Percentiles rank a stretch among this genome's conserved stretches.
Conservation (phyloP, 2,888 invertebrate species). For the Frankliniella fusca region DNA sequence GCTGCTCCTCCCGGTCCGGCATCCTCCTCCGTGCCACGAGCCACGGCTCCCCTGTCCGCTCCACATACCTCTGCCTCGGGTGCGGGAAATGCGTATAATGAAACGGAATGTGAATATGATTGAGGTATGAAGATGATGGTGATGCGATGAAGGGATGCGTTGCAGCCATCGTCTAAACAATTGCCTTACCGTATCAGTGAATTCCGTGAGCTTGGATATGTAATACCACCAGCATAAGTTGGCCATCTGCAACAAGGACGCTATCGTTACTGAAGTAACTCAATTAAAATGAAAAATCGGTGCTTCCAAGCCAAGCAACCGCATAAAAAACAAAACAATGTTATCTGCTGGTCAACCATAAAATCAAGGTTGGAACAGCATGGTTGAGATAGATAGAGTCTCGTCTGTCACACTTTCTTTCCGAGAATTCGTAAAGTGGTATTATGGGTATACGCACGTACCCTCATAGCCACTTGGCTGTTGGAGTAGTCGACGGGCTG, state of each 20-base stretch:
- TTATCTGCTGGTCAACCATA: neutral
- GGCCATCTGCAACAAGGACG: slow-evolving; percentile 63
- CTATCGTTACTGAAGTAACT: slow-evolving; percentile 4
- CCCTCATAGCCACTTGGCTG: slow-evolving; percentile 75
- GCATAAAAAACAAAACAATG: neutral
- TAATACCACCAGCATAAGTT: slow-evolving; percentile 86
- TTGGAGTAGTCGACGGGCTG: slow-evolving; percentile 92
- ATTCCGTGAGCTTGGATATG: slow-evolving; percentile 82
- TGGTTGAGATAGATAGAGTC: too few species aligned
- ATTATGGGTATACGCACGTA: too few species aligned
- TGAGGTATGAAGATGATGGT: neutral
- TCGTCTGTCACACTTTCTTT: too few species aligned
- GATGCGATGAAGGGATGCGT: neutral
- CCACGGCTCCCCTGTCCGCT: too few species aligned
- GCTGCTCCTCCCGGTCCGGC: too few species aligned
- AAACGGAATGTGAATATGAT: too few species aligned
- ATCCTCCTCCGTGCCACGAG: too few species aligned
- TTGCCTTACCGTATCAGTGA: slow-evolving; percentile 68
- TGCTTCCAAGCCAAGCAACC: neutral
- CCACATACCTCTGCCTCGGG: too few species aligned
- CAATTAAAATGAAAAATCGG: neutral
- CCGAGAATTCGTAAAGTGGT: too few species aligned
- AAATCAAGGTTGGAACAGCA: slow-evolving; percentile 44
- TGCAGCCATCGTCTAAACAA: slow-evolving; percentile 30
- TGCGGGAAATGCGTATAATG: too few species aligned